Percentiles rank a stretch among this genome's conserved stretches.
These are phyloP conservation scores for Actinia equina DNA, from an alignment of 64 coral and sea anemone genomes.

Conservation along the genomic window DNA sequence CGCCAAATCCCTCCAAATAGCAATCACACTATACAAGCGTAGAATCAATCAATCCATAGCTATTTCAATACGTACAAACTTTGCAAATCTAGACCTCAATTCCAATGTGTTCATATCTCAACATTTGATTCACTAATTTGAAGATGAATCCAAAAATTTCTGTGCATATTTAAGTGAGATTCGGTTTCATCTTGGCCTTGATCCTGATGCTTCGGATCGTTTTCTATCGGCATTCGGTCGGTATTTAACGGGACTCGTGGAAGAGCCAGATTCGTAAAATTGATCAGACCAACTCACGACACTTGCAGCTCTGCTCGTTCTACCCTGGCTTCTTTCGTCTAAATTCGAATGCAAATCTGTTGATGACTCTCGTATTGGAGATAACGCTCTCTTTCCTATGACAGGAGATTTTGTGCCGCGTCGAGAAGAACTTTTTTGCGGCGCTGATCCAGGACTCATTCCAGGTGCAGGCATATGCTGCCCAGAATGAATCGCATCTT, in stretches of 20 bases:
- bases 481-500: conserved; percentile 41
- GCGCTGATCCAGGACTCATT: not conserved
- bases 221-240: conserved; percentile 31
- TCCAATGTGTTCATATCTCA: not conserved
- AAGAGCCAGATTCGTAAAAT: conserved; percentile 34
- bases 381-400: conserved; percentile 75
- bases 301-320: conserved; percentile 52
- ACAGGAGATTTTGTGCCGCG: conserved; percentile 79
- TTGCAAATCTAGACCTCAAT: not conserved
- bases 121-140: not conserved
- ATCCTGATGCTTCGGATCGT: conserved; percentile 34
- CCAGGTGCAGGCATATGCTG: conserved; percentile 25
- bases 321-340: conserved; percentile 31
- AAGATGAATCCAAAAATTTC: not conserved
- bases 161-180: not conserved
- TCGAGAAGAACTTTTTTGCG: conserved; percentile 27
- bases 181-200: conserved; percentile 38
- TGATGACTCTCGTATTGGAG: conserved; percentile 82
- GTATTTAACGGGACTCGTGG: conserved; percentile 59
- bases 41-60: not conserved
- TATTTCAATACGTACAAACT: not conserved
- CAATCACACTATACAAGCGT: not conserved
- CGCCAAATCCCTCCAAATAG: not conserved
- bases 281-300: conserved; percentile 75
- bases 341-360: conserved; percentile 47